A percentile compares a stretch with the other conserved stretches of the same genome.
These are phyloP conservation scores for Blastobasis adustella DNA, from an alignment of 2,888 invertebrate genomes.

Conservation along the genomic window DNA sequence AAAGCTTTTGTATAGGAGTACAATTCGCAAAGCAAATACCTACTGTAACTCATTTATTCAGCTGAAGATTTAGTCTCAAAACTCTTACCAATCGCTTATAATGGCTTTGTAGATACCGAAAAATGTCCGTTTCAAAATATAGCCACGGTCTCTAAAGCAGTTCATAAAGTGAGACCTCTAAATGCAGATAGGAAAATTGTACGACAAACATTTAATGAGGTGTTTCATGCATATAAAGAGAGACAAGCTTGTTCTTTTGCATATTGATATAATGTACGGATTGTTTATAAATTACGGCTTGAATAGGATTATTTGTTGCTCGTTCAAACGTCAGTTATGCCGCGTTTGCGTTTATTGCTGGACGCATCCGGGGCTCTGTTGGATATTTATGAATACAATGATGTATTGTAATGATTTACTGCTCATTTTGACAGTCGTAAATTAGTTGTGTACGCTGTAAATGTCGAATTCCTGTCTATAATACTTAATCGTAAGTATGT, in stretches of 20 bases:
- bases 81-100: too few relatives aligned
- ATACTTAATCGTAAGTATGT: too few relatives aligned
- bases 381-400: conserved; percentile 29
- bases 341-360: conserved; percentile 32
- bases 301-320: conserved; percentile 46
- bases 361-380: conserved; percentile 43
- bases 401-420: not conserved
- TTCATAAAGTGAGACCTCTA: conserved; percentile 13
- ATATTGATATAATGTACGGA: conserved; percentile 34
- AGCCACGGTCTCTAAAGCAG: not conserved
- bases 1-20: too few relatives aligned
- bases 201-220: conserved; percentile 55
- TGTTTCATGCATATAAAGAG: conserved; percentile 46
- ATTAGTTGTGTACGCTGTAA: not conserved
- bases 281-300: conserved; percentile 46
- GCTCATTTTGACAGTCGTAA: not conserved
- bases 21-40: too few relatives aligned
- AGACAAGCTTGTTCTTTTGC: conserved; percentile 31
- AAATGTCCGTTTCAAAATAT: not conserved
- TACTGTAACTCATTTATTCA: too few relatives aligned
- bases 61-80: too few relatives aligned
- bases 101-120: not conserved
- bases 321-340: conserved; percentile 34
- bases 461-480: too few relatives aligned
- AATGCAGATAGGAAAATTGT: conserved; percentile 41